Evolutionary conservation across 37 sponge, comb jelly and placozoan genomes (phyloP).

Genomic region (Ephydatia muelleri): DNA sequence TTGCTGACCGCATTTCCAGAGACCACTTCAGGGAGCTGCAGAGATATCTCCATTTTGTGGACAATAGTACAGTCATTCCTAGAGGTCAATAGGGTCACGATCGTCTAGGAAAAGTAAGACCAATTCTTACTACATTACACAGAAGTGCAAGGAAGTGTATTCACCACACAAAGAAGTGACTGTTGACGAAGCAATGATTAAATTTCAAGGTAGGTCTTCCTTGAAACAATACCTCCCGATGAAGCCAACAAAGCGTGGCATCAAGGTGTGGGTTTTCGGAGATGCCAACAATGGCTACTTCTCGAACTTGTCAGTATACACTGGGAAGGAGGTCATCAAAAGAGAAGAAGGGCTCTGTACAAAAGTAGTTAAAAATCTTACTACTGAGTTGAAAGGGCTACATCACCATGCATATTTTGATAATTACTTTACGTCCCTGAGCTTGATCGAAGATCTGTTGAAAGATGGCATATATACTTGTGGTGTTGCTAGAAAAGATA

Average conservation of each 20-base stretch:
- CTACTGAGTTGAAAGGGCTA: neutral
- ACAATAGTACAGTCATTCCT: constrained; percentile 17
- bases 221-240: constrained; percentile 37
- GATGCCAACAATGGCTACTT: constrained; percentile 5
- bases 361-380: constrained; percentile 23
- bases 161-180: neutral
- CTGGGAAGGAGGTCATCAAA: constrained; percentile 22
- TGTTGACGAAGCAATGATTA: constrained; percentile 58
- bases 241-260: constrained; percentile 42
- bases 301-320: constrained; percentile 21
- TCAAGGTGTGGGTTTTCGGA: constrained; percentile 55
- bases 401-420: constrained; percentile 27
- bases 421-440: constrained; percentile 37
- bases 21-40: constrained; percentile 36
- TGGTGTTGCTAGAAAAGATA: constrained; percentile 16
- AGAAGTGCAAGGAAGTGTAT: neutral
- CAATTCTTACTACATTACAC: constrained; percentile 6
- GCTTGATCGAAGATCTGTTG: neutral
- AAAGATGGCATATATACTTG: constrained; percentile 37
- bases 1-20: constrained; percentile 29
- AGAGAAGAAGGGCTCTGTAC: constrained; percentile 8
- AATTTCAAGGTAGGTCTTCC: too few species aligned
- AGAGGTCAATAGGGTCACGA: constrained; percentile 16
- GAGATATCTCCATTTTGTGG: constrained; percentile 36
- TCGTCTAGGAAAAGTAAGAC: constrained; percentile 30